These are phyloP conservation scores for Panorpa germanica DNA, from an alignment of 2,888 invertebrate species.

Conservation along the genomic window DNA sequence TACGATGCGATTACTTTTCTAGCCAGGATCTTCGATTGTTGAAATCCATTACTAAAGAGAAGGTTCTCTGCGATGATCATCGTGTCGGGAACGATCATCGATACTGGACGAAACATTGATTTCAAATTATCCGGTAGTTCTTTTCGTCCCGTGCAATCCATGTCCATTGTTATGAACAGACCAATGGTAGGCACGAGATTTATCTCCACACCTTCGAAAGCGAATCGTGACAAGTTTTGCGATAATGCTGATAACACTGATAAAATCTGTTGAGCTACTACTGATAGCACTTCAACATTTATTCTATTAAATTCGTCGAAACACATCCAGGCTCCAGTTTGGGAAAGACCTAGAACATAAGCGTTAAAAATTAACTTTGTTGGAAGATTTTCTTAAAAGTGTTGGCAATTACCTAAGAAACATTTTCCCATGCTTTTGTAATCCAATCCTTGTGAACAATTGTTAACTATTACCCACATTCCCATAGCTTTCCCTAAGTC, in stretches of 20 bases:
- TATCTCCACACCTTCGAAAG: slow-evolving; percentile 63
- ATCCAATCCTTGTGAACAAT: slow-evolving; percentile 83
- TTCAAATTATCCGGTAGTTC: slow-evolving; percentile 82
- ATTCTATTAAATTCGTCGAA: slow-evolving; percentile 89
- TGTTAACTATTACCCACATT: slow-evolving; percentile 81
- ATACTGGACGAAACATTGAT: slow-evolving; percentile 87
- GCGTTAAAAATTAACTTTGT: not conserved
- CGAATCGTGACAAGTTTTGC: slow-evolving; percentile 40
- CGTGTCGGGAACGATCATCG: slow-evolving; percentile 83
- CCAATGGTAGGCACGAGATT: slow-evolving; percentile 57
- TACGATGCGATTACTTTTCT: slow-evolving; percentile 74
- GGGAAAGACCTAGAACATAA: slow-evolving; percentile 38
- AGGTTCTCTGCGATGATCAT: slow-evolving; percentile 76
- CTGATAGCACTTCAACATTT: slow-evolving; percentile 78
- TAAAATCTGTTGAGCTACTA: slow-evolving; percentile 81
- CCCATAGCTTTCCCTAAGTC: slow-evolving; percentile 78
- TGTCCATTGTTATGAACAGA: slow-evolving; percentile 86
- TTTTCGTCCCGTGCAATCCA: slow-evolving; percentile 61
- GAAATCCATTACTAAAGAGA: slow-evolving; percentile 76
- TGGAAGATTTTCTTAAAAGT: slow-evolving; percentile 1
- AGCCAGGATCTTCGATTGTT: slow-evolving; percentile 51
- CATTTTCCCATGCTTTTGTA: slow-evolving; percentile 83
- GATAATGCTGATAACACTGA: slow-evolving; percentile 60
- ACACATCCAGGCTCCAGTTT: slow-evolving; percentile 85
- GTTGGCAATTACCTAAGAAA: slow-evolving; percentile 38